Base-by-base conservation (phyloP, 1,140 invertebrate genomes). In the Drosophila ficusphila region DNA sequence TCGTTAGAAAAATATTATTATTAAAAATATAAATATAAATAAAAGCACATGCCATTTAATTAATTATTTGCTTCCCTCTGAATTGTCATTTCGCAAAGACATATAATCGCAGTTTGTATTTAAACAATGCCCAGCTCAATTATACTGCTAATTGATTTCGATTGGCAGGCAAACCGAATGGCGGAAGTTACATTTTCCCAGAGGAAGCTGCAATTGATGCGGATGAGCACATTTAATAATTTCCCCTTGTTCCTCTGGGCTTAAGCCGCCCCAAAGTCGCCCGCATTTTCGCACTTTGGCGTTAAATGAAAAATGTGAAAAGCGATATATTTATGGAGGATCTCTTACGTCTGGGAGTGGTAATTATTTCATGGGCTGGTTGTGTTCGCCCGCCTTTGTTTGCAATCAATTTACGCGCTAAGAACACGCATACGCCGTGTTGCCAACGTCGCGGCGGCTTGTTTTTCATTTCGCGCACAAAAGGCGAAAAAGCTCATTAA, bases 401-500 rank as follows among this genome's bases (percentile, higher is more conserved):
- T 72, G 56, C 68, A 72, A 73, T 73, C 69, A 73, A 72, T 73
- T 73, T 73, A 73, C 68, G 68, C 69, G 47, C 56, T 73, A 73
- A 60, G 51, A 71, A 53, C 81, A 79, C 75, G 67, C 65, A 76
- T 62, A 56, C 65, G 71, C 42, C 47, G 29, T 61, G 41, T 52
- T 54, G 60, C 48, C 71, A 62, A 44, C 33, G 12, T 16, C 8
- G 31, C 7, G 27, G 31, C 36, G 41, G 14, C 52, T 38, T 36
- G 61, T 64, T 38, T 62, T 73, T 56, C 51, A 56, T 76, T 36
- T 69, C 61, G 36, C 33, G 38, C 67, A 86, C 76, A 85, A 76
- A 77, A 69, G 61, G 74, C 47, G 57, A 36, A 61, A 79, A 86
- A 86, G 79, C 81, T 88, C 81, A 86, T 86, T 86, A 88, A 86